Base-by-base conservation (phyloP, 1,140 invertebrate species). In the Epicauta chinensis region DNA sequence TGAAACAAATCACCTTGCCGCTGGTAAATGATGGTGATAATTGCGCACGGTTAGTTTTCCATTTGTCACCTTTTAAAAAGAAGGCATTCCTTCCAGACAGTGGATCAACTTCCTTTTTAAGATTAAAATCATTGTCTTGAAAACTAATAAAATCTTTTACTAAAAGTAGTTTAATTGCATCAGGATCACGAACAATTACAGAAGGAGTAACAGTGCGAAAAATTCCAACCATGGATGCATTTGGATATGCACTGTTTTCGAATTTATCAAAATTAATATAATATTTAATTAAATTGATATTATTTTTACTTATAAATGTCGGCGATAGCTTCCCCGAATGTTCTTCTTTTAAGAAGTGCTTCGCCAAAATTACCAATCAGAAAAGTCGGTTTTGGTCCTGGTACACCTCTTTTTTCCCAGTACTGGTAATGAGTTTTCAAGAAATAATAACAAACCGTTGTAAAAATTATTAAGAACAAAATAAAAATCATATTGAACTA, bases 21-120 rank as follows among this genome's bases (percentile, higher is more conserved):
- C 66, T 71, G 10, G 76, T 78, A 52, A 81, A 71, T 2, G 73
- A 68, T 0, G 78, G 75, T 16, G 76, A 75, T 29, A 79, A 68
- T 32, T 78, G 68, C 2, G 62, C 62, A 23, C 79, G 60, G 12
- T 75, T 70, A 32, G 68, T 60, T 36, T 76, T 77, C 81, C 81
- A 82, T 53, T 68, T 63, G 3, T 73, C 64, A 5, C 71, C 75
- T 13, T 60, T 61, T 9, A 70, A 56, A 35, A 71, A 53, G 46
- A 77, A 76, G 0, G 73, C 70, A 62, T 75, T 75, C 6, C 37
- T 5, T 16, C 32, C 46, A 32, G 40, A 49, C 9, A 49, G 14
- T 5, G 46, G 46, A 16, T 49, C 46, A 2, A 37, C 10, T 10
- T 36, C 15, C 11, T 39, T 29, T 36, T 67, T 63, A 13, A 67